Conservation (phyloP, 2,797 vertebrate species). For the Distichodus sexfasciatus region DNA sequence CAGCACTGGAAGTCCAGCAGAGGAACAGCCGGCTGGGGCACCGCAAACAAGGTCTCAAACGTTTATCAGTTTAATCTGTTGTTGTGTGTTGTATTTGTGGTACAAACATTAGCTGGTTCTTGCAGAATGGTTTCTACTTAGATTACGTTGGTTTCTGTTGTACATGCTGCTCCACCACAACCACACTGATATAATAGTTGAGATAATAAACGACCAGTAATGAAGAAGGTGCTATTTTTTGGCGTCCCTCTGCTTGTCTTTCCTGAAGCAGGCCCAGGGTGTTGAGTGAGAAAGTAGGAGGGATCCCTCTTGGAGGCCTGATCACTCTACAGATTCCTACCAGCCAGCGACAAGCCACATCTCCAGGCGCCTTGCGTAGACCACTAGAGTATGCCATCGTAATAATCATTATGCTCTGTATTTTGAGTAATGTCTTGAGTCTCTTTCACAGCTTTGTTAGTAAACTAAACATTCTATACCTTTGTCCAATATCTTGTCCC, state of each 20-base stretch:
- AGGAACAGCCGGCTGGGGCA: conserved; percentile 14
- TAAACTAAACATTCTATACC: neutral
- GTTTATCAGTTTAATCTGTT: neutral
- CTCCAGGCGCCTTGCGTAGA: conserved; percentile 59
- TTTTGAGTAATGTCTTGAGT: too few species aligned
- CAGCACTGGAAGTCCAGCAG: conserved; percentile 29
- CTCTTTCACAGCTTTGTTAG: neutral
- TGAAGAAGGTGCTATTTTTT: neutral
- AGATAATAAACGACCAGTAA: neutral
- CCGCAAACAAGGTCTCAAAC: conserved; percentile 32
- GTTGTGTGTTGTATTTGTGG: neutral
- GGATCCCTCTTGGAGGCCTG: conserved; percentile 55
- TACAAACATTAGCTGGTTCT: neutral
- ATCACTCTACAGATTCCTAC: conserved; percentile 58
- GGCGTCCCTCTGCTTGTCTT: neutral
- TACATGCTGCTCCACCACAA: neutral
- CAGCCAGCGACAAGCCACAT: conserved; percentile 49
- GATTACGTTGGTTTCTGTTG: neutral
- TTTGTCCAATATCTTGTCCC: neutral
- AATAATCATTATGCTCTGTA: neutral
- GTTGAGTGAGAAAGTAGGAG: conserved; percentile 23
- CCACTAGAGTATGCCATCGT: conserved; percentile 33
- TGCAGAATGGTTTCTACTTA: neutral
- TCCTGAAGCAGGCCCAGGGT: conserved; percentile 25
- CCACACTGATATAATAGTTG: neutral